These are phyloP conservation scores for Daboia siamensis DNA, from an alignment of 2,113 vertebrate species.

Conservation along the genomic window DNA sequence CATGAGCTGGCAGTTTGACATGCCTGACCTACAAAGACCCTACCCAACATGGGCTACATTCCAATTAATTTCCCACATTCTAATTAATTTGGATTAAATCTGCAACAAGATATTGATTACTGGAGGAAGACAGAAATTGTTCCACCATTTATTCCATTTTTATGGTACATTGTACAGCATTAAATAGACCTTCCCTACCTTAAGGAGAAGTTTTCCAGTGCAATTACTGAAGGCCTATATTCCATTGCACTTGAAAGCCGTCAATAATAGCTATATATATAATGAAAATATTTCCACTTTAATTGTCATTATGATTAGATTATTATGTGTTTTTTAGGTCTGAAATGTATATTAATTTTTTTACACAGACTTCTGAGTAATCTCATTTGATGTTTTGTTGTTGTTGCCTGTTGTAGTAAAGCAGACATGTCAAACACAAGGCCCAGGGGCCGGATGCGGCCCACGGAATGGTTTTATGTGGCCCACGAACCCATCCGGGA, in stretches of 20 bases:
- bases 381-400: background rate
- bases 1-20: background rate
- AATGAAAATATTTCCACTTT: background rate
- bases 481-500: too few species aligned
- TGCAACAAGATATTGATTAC: background rate
- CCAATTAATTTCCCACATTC: background rate
- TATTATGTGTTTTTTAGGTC: background rate
- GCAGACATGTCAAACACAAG: too few species aligned
- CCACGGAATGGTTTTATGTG: too few species aligned
- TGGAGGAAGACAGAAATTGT: background rate
- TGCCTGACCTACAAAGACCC: background rate
- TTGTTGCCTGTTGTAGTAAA: background rate
- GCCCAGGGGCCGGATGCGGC: too few species aligned
- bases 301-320: background rate
- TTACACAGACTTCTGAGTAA: background rate
- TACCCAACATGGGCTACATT: background rate
- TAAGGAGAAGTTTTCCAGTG: background rate
- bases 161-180: background rate
- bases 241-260: background rate
- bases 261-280: slow-evolving; percentile 4
- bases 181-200: background rate
- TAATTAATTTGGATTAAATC: background rate
- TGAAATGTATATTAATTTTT: background rate
- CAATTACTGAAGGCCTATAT: background rate
- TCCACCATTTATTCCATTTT: background rate